Conservation (phyloP, 2,888 invertebrate species). For the Ferdinandea cuprea region DNA sequence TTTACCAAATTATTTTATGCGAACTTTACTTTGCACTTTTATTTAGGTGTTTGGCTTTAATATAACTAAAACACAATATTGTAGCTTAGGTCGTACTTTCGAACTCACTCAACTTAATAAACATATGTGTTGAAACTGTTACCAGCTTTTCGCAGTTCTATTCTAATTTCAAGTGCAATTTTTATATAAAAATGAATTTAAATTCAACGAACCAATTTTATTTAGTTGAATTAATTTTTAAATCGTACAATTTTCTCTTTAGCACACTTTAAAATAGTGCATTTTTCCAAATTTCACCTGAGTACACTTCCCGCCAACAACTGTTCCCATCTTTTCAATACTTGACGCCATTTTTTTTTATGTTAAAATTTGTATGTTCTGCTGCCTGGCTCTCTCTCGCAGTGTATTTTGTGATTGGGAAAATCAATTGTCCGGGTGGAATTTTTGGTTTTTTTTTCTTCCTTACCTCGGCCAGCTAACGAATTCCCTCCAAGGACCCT, state of each 20-base stretch:
- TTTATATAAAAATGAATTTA: background rate
- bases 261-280: background rate
- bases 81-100: no score
- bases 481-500: constrained; percentile 66
- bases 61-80: no score
- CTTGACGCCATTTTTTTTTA: constrained; percentile 69
- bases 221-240: background rate
- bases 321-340: constrained; percentile 58
- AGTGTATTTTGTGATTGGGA: constrained; percentile 74
- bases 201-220: background rate
- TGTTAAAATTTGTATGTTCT: constrained; percentile 49
- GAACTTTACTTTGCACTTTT: no score
- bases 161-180: background rate
- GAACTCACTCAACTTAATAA: no score
- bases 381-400: constrained; percentile 73
- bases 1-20: no score
- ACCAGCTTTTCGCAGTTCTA: background rate
- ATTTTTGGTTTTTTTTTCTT: constrained; percentile 60
- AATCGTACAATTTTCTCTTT: background rate
- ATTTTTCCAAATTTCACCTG: constrained; percentile 5
- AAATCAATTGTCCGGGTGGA: constrained; percentile 72
- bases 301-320: constrained; percentile 42
- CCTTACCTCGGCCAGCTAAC: constrained; percentile 45
- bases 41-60: no score
- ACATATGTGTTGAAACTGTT: no score